Percentiles rank a stretch among this genome's conserved stretches.
These are phyloP conservation scores for Falco cherrug DNA, from an alignment of 2,797 vertebrate genomes.

Conservation along the genomic window DNA sequence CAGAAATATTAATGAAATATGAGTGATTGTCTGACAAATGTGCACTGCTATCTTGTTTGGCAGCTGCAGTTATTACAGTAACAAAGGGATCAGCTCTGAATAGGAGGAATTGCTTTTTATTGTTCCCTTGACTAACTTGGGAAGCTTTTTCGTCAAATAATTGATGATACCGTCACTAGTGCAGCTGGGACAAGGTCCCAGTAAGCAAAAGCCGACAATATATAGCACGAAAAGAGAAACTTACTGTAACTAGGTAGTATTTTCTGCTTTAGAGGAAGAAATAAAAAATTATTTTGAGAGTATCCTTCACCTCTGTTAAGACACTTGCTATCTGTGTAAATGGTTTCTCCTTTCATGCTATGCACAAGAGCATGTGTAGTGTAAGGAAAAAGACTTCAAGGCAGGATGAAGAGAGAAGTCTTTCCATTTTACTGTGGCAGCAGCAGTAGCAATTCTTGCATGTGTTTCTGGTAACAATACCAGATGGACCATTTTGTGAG, in stretches of 20 bases:
- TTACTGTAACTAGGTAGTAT: not conserved
- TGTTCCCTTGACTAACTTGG: slow-evolving; percentile 61
- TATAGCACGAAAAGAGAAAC: not conserved
- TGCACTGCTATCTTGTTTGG: slow-evolving; percentile 54
- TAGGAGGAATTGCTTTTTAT: slow-evolving; percentile 62
- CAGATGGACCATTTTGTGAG: not conserved
- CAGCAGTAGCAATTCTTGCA: not conserved
- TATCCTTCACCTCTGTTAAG: not conserved
- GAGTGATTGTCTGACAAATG: slow-evolving; percentile 62
- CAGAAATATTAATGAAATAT: slow-evolving; percentile 66
- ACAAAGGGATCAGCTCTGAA: slow-evolving; percentile 61
- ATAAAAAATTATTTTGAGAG: not conserved
- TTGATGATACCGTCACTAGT: slow-evolving; percentile 45
- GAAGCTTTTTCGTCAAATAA: slow-evolving; percentile 46
- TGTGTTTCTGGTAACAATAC: not conserved
- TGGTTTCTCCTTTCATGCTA: not conserved
- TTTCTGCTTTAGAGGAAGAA: slow-evolving; percentile 6
- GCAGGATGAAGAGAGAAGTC: not conserved
- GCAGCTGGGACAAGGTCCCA: slow-evolving; percentile 31
- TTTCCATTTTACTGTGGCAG: not conserved
- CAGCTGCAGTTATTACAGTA: slow-evolving; percentile 63
- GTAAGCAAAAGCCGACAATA: not conserved
- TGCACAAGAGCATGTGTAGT: not conserved
- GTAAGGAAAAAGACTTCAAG: not conserved
- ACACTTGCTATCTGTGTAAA: not conserved